Conservation (phyloP, 2,797 vertebrate species). For the Borostomias antarcticus region DNA sequence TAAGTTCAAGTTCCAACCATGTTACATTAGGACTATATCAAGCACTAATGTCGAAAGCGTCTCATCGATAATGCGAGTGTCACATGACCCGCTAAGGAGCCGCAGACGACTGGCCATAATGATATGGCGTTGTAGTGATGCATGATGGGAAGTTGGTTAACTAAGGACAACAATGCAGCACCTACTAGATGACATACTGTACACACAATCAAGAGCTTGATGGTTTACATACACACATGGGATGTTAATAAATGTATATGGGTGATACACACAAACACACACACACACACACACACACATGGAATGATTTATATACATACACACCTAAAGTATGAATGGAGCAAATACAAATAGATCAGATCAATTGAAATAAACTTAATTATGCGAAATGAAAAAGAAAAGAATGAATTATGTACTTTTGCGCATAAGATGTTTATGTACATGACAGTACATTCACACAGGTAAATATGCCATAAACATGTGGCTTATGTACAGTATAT, state of each 20-base stretch:
- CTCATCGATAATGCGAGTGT: constrained; percentile 31
- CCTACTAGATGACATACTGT: constrained; percentile 37
- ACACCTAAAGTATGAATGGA: constrained; percentile 43
- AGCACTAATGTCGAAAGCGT: constrained; percentile 67
- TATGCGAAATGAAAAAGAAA: constrained; percentile 49
- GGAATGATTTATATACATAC: constrained; percentile 49
- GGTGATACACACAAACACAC: constrained; percentile 41
- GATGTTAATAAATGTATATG: no score
- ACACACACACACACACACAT: constrained; percentile 48
- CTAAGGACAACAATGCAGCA: constrained; percentile 62
- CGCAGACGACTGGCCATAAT: not conserved
- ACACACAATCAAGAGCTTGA: no score
- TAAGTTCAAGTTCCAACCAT: constrained; percentile 70
- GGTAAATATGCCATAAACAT: constrained; percentile 36
- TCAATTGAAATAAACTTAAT: constrained; percentile 29
- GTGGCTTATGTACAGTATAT: constrained; percentile 43
- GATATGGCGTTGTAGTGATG: constrained; percentile 82
- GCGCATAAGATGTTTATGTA: no score
- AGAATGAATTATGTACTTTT: constrained; percentile 39
- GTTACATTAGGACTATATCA: constrained; percentile 60
- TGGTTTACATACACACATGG: constrained; percentile 52
- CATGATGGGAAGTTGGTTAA: constrained; percentile 60
- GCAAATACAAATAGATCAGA: constrained; percentile 40
- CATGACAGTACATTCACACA: constrained; percentile 16
- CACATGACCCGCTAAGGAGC: not conserved